Base-by-base conservation (phyloP, 2,797 vertebrate species). In the Sebastes cheni region DNA sequence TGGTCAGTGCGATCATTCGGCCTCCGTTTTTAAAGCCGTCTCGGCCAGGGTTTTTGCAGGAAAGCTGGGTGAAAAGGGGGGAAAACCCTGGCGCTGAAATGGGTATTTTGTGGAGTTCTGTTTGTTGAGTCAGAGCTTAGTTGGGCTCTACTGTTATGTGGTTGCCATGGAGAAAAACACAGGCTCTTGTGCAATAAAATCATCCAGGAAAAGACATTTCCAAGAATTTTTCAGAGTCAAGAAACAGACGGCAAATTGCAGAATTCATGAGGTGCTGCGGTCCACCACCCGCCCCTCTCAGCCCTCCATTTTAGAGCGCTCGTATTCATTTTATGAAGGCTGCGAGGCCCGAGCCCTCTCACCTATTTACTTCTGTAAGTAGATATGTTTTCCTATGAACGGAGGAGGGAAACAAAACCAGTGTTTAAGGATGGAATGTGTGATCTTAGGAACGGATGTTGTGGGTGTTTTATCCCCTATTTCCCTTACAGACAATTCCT, bases 141-240 rank as follows among this genome's bases (percentile, higher is more conserved):
- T 87, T 86, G 93, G 91, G 90, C 91, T 95, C 89, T 80, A 86
- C 91, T 96, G 94, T 96, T 95, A 89, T 95, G 93, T 60, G 64
- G 95, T 96, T 96, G 94, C 94, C 90, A 96, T 95, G 94, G 95
- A 93, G 95, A 94, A 95, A 95, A 95, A 96, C 95, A 96, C 85
- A 92, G 93, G 91, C 92, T 88, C 92, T 92, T 91, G 94, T 82
- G 92, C 93, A 94, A 93, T 95, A 95, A 95, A 95, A 93, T 91
- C 90, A 92, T 94, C 89, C 94, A 94, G 93, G 92, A 95, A 95
- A 95, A 95, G 91, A 90, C 92, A 86, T 93, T 94, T 95, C 93
- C 93, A 95, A 94, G 92, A 93, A 93, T 90, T 95, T 94, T 92
- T 92, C 76, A 88, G 93, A 94, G 91, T 92, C 91, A 89, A 92